Evolutionary conservation across 2,113 vertebrate genomes (phyloP).

Genomic region (Ibidorhyncha struthersii): DNA sequence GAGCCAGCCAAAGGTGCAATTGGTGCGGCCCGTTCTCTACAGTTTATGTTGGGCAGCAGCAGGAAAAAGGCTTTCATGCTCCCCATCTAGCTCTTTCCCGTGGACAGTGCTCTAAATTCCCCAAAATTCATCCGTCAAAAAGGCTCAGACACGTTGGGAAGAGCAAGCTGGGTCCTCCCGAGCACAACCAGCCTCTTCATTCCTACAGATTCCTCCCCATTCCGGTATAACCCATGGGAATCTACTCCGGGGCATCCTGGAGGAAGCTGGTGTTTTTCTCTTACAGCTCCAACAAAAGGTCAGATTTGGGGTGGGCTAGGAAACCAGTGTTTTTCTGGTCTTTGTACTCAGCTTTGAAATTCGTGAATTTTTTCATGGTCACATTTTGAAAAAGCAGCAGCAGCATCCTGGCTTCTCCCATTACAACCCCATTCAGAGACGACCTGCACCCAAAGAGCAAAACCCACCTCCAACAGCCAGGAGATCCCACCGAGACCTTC

Average conservation of each 20-base stretch:
- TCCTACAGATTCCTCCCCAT: not conserved
- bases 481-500: not conserved
- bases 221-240: not conserved
- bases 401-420: not conserved
- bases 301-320: not conserved
- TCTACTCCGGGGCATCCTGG: not conserved
- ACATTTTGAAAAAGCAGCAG: not conserved
- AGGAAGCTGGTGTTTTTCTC: not conserved
- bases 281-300: not conserved
- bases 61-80: not conserved
- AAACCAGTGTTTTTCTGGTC: not conserved
- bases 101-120: not conserved
- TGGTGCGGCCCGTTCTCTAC: not conserved
- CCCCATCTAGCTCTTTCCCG: not conserved
- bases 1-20: not conserved
- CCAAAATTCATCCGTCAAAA: not conserved
- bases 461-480: not conserved
- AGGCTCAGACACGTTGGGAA: fast-evolving
- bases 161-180: not conserved
- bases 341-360: fast-evolving
- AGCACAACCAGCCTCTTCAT: not conserved
- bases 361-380: fast-evolving
- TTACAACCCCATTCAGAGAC: not conserved
- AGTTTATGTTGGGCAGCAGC: not conserved
- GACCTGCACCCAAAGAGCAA: fast-evolving